Base-by-base conservation (phyloP, 2,113 vertebrate genomes). In the Gambusia affinis region DNA sequence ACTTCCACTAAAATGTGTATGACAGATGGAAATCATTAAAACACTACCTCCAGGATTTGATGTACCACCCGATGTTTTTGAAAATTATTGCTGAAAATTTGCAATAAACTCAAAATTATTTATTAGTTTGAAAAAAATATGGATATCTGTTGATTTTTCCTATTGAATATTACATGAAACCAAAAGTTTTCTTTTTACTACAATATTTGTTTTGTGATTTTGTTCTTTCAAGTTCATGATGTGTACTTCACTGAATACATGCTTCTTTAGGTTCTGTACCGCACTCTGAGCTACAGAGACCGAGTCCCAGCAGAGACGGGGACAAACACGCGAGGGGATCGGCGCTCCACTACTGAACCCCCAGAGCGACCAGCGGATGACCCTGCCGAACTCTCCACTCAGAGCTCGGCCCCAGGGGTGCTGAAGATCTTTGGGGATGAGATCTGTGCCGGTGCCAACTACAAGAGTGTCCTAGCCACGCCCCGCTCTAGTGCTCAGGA, bases 361-460 rank as follows among this genome's bases (percentile, higher is more conserved):
- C 91, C 94, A 0, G 94, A 95, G 83, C 90, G 93, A 0, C 73
- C 92, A 0, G 84, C 89, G 0, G 97, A 99, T 0, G 97, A 99
- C 88, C 97, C 97, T 0, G 95, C 97, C 0, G 98, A 99, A 73
- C 96, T 99, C 19, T 99, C 98, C 84, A 98, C 96, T 0, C 97
- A 98, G 90, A 95, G 96, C 60, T 98, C 97, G 0, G 97, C 96
- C 28, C 98, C 98, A 0, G 98, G 98, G 0, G 94, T 99, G 62
- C 94, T 99, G 68, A 99, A 99, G 90, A 96, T 99, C 74, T 99
- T 99, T 0, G 97, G 98, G 0, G 96, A 96, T 68, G 96, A 97
- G 73, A 97, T 99, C 80, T 96, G 96, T 0, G 89, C 92, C 0
- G 98, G 98, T 37, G 95, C 98, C 76, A 97, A 99, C 94, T 99